These are phyloP conservation scores for Dasyprocta punctata DNA, from an alignment of 2,113 vertebrate species.

Conservation along the genomic window DNA sequence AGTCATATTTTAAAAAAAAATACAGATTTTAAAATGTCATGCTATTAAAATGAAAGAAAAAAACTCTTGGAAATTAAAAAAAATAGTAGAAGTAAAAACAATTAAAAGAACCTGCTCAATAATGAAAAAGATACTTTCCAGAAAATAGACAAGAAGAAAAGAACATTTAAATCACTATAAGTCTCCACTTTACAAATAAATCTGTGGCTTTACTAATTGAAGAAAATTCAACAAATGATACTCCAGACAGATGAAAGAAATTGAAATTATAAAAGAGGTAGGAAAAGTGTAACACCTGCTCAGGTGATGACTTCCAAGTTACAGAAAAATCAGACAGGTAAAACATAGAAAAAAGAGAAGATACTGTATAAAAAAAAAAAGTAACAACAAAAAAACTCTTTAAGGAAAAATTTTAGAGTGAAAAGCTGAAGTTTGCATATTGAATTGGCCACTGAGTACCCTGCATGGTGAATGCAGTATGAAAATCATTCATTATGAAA, in stretches of 20 bases:
- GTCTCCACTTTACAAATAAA: not conserved
- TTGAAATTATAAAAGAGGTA: not conserved
- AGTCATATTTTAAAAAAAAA: not conserved
- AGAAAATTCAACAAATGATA: not conserved
- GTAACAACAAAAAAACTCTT: not conserved
- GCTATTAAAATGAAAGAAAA: not conserved
- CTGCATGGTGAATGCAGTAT: not conserved
- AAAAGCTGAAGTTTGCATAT: not conserved
- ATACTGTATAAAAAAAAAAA: not conserved
- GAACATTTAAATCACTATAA: not conserved
- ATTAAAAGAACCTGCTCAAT: not conserved
- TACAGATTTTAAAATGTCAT: not conserved
- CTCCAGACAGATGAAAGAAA: not conserved
- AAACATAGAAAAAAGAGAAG: not conserved
- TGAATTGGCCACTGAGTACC: not conserved
- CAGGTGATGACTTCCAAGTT: not conserved
- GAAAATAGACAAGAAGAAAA: not conserved
- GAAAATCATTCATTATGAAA: not conserved
- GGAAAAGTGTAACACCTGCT: not conserved
- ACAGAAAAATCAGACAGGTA: not conserved
- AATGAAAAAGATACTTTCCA: not conserved
- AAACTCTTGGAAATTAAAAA: not conserved
- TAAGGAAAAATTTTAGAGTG: not conserved
- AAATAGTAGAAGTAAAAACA: not conserved
- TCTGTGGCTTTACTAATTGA: not conserved